A percentile compares a stretch with the other conserved stretches of the same genome.
Conservation (phyloP, 64 coral and sea anemone species). For the Hydrozoanthus tunicans region DNA sequence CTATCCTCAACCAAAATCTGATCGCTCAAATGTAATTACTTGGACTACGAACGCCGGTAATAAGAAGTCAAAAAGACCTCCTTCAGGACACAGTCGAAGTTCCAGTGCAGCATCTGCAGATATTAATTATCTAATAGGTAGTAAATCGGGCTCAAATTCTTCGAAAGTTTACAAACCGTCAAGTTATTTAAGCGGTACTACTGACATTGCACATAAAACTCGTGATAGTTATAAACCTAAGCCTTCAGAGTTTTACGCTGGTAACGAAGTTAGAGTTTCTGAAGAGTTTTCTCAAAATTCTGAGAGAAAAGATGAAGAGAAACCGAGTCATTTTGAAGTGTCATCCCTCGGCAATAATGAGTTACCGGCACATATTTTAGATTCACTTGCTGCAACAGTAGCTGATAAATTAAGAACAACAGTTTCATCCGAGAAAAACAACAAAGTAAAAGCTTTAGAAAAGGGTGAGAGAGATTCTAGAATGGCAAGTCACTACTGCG, state of each 20-base stretch:
- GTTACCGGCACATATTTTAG: slow-evolving; percentile 65
- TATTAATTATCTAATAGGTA: slow-evolving; percentile 35
- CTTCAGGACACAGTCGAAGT: slow-evolving; percentile 60
- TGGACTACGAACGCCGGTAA: slow-evolving; percentile 68
- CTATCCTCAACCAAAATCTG: slow-evolving; percentile 68
- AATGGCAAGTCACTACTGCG: slow-evolving; percentile 88
- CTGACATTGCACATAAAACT: slow-evolving; percentile 11
- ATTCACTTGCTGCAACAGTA: slow-evolving; percentile 76
- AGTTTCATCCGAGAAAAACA: slow-evolving; percentile 29
- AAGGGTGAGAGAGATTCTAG: slow-evolving; percentile 39
- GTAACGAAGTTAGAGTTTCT: neutral
- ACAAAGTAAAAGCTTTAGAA: slow-evolving; percentile 23
- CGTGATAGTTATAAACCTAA: neutral
- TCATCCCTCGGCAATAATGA: neutral
- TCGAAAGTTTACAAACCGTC: slow-evolving; percentile 55
- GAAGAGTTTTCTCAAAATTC: slow-evolving; percentile 1
- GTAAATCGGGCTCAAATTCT: slow-evolving; percentile 16
- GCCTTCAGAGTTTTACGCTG: neutral
- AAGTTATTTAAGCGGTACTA: slow-evolving; percentile 27
- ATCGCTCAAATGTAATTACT: slow-evolving; percentile 76
- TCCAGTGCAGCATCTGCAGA: slow-evolving; percentile 26
- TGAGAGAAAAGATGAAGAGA: slow-evolving; percentile 16
- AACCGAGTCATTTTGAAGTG: slow-evolving; percentile 4
- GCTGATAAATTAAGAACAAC: slow-evolving; percentile 62
- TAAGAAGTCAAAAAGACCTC: slow-evolving; percentile 52